Conservation (phyloP, 2,797 vertebrate species). For the Babyrousa celebensis region DNA sequence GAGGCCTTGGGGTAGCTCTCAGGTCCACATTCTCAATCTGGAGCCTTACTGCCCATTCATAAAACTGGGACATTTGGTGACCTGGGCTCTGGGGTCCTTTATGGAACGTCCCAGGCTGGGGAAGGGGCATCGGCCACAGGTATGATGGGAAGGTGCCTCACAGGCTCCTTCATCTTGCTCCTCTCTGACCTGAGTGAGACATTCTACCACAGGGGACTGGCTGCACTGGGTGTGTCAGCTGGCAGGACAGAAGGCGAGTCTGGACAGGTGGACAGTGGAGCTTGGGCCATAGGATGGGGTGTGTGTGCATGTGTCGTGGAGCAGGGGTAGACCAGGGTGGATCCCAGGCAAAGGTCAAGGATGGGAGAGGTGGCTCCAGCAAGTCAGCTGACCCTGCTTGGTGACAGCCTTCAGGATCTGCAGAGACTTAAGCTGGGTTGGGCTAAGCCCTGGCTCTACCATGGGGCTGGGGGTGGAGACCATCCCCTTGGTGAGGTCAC, state of each 20-base stretch:
- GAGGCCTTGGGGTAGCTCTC: neutral
- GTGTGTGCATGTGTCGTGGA: conserved; percentile 31
- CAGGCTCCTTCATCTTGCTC: neutral
- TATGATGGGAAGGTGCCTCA: neutral
- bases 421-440: neutral
- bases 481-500: conserved; percentile 11
- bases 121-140: neutral
- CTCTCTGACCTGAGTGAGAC: conserved; percentile 39
- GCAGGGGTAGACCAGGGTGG: neutral
- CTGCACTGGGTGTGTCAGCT: conserved; percentile 54
- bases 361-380: conserved; percentile 41
- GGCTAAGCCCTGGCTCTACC: conserved; percentile 16
- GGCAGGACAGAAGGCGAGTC: conserved; percentile 66
- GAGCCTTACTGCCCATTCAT: neutral
- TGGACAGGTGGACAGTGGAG: conserved; percentile 73
- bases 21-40: neutral
- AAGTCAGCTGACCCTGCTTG: neutral
- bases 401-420: conserved; percentile 12
- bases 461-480: neutral
- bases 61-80: neutral
- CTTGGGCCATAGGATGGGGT: conserved; percentile 39
- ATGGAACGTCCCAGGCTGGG: neutral
- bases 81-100: neutral
- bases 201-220: conserved; percentile 8
- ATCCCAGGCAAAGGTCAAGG: conserved; percentile 68